Conservation (phyloP, 2,113 vertebrate genomes). For the Acanthochromis polyacanthus region DNA sequence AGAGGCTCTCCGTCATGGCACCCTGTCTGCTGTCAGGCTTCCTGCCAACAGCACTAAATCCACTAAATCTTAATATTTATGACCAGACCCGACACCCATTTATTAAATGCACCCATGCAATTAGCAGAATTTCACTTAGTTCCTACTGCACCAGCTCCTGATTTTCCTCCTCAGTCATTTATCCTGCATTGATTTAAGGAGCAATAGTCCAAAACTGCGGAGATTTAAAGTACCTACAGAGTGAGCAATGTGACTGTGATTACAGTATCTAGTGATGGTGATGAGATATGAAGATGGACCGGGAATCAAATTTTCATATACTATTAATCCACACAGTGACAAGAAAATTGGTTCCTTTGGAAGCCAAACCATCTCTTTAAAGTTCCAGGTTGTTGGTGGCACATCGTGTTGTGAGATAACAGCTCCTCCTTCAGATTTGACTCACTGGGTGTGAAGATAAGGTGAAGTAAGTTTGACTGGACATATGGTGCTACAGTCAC, state of each 20-base stretch:
- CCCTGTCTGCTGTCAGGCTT: conserved; percentile 31
- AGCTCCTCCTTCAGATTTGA: conserved; percentile 18
- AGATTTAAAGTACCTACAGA: conserved; percentile 9
- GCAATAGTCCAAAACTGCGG: background rate
- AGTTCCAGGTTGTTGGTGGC: background rate
- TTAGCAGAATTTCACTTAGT: conserved; percentile 63
- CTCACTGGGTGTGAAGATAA: background rate
- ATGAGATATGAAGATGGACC: background rate
- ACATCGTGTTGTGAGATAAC: background rate
- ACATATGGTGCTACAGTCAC: background rate
- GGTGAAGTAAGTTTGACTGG: background rate
- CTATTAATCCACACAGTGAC: background rate
- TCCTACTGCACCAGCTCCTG: conserved; percentile 20
- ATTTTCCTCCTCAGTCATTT: conserved; percentile 18
- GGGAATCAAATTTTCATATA: background rate
- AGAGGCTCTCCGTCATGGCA: conserved; percentile 31
- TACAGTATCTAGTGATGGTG: background rate
- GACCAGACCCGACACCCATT: conserved; percentile 55
- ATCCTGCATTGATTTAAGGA: conserved; percentile 23
- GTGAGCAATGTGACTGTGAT: background rate
- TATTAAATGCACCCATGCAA: conserved; percentile 66
- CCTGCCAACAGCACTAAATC: conserved; percentile 55
- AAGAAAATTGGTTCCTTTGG: background rate
- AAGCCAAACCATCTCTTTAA: background rate
- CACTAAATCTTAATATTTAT: conserved; percentile 54